These are phyloP conservation scores for Danio choprae DNA, from an alignment of 2,797 vertebrate species.

Conservation along the genomic window DNA sequence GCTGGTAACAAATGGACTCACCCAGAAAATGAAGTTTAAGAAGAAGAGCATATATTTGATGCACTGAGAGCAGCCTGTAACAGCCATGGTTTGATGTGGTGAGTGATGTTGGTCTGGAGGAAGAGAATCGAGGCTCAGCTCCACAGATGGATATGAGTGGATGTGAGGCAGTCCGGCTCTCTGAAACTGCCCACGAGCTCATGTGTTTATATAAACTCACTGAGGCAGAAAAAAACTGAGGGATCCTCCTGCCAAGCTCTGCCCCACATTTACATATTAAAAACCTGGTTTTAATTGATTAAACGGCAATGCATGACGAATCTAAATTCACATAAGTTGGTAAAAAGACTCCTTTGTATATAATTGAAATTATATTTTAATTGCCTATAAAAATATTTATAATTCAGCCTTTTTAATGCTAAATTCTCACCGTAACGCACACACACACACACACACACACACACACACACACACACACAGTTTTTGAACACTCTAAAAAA, in stretches of 20 bases:
- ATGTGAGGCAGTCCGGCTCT: neutral
- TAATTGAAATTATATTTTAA: neutral
- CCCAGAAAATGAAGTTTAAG: slow-evolving; percentile 60
- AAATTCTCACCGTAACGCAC: too few species aligned
- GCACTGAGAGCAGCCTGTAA: slow-evolving; percentile 55
- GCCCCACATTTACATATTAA: slow-evolving; percentile 7
- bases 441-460: too few species aligned
- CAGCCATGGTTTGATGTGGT: slow-evolving; percentile 43
- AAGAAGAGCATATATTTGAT: slow-evolving; percentile 58
- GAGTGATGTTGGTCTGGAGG: neutral
- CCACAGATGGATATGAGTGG: neutral
- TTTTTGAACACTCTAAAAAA: too few species aligned
- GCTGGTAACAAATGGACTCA: slow-evolving; percentile 33
- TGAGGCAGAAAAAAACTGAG: neutral
- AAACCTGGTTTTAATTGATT: slow-evolving; percentile 1
- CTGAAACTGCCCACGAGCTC: slow-evolving; percentile 11
- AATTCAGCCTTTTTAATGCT: too few species aligned
- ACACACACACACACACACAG: too few species aligned
- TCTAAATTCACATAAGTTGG: neutral
- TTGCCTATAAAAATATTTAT: too few species aligned
- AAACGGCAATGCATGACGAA: neutral
- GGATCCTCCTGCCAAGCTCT: neutral
- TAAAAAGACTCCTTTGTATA: neutral
- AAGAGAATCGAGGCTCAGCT: neutral
- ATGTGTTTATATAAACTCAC: slow-evolving; percentile 10